Percentiles rank a stretch among this genome's conserved stretches.
Evolutionary conservation across 2,797 vertebrate genomes (phyloP).

Genomic region (Notolabrus celidotus): DNA sequence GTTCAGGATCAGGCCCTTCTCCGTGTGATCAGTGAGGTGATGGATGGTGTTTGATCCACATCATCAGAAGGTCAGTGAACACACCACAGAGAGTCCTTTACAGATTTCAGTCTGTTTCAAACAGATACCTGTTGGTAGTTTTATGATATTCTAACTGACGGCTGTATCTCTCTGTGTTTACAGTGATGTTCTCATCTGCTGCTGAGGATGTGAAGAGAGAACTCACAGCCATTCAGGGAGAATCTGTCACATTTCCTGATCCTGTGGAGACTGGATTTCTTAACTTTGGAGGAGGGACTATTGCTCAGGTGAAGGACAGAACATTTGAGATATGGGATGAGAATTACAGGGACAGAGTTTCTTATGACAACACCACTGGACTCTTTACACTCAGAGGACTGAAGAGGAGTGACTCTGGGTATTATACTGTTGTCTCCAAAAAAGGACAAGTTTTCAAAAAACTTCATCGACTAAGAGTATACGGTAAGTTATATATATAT

Average conservation of each 20-base stretch:
- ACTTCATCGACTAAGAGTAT: slow-evolving; percentile 23
- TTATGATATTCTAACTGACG: too few species aligned
- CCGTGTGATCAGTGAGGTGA: too few species aligned
- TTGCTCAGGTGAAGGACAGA: accelerated
- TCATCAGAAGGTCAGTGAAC: too few species aligned
- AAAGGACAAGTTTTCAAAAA: accelerated
- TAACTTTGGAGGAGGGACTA: accelerated
- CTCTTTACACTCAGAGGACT: slow-evolving; percentile 33
- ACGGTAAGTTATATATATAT: too few species aligned
- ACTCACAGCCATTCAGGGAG: slow-evolving; percentile 22
- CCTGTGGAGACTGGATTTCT: not conserved
- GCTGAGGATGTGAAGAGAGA: not conserved
- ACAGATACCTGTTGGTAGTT: too few species aligned
- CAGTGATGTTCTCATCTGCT: not conserved
- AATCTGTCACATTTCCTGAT: slow-evolving; percentile 26
- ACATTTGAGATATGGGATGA: not conserved
- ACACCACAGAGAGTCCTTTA: too few species aligned
- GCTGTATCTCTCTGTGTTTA: not conserved
- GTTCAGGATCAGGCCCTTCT: too few species aligned
- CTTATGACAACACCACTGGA: not conserved
- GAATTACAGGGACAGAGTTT: not conserved
- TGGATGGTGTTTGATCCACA: too few species aligned
- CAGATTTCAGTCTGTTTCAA: too few species aligned
- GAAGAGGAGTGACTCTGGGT: slow-evolving; percentile 36
- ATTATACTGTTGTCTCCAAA: not conserved